Base-by-base conservation (phyloP, 2,888 invertebrate genomes). In the Cheilosia scutellata region DNA sequence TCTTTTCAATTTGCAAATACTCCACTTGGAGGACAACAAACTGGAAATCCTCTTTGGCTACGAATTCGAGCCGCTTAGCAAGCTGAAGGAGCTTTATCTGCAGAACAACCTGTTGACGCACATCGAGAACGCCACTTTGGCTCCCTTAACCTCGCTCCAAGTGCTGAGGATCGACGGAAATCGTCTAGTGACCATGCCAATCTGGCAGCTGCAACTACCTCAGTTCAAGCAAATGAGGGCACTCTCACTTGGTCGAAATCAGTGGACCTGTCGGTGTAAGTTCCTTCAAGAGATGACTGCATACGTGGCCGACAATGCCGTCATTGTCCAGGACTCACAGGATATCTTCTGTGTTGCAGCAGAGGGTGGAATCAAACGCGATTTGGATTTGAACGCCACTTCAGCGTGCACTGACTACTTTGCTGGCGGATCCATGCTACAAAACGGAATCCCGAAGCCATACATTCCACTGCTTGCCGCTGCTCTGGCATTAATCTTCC, bases 221-320 rank as follows among this genome's bases (percentile, higher is more conserved):
- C 92, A 92, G 57, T 92, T 92, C 49, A 90, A 90, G 51, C 89
- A 90, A 0, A 63, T 92, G 79, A 93, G 94, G 33, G 92, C 93
- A 0, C 89, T 94, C 1, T 89, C 89, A 0, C 93, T 98, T 87
- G 96, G 96, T 9, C 95, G 96, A 88, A 98, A 98, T 93, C 95
- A 95, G 82, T 98, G 98, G 98, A 96, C 96, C 77, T 98, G 98
- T 91, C 96, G 97, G 89, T 98, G 98, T 93, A 96, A 96, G 92
- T 97, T 97, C 93, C 94, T 98, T 88, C 96, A 97, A 93, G 96
- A 96, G 89, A 93, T 97, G 88, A 96, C 97, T 87, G 94, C 95
- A 82, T 97, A 97, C 95, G 95, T 97, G 88, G 95, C 95, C 29
- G 96, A 97, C 91, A 96, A 96, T 91, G 95, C 96, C 65, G 94